Conservation (phyloP, 2,797 vertebrate species). For the Lepilemur septentrionalis region DNA sequence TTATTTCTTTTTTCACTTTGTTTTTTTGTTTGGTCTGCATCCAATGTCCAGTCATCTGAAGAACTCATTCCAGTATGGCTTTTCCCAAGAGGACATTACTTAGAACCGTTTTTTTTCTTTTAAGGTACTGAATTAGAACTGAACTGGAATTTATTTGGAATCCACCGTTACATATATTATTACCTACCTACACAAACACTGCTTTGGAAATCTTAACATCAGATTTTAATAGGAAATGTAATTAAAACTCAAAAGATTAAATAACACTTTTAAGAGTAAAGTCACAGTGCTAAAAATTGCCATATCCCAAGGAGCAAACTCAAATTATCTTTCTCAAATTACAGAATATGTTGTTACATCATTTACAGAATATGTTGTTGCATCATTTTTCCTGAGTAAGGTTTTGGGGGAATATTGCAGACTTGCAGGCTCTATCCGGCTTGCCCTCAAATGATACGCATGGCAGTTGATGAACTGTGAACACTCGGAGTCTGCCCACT, state of each 20-base stretch:
- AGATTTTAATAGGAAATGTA: background rate
- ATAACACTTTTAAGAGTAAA: background rate
- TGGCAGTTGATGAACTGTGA: background rate
- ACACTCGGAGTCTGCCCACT: background rate
- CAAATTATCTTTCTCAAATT: background rate
- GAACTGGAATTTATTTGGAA: background rate
- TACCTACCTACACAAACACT: background rate
- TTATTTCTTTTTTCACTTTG: background rate
- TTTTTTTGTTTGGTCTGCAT: background rate
- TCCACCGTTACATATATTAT: background rate
- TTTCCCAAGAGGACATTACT: background rate
- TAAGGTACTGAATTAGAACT: background rate
- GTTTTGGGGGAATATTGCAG: background rate
- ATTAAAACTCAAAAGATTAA: background rate
- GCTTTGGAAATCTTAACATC: background rate
- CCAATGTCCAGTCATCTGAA: background rate
- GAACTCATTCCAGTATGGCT: background rate
- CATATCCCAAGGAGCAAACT: background rate
- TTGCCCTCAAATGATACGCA: background rate
- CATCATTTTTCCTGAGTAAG: background rate
- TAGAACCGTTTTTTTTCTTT: background rate
- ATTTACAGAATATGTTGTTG: background rate
- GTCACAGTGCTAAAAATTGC: background rate
- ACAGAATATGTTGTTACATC: background rate
- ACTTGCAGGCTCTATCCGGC: background rate